Conservation (phyloP, 2,888 invertebrate species). For the Ophioninae sp. region DNA sequence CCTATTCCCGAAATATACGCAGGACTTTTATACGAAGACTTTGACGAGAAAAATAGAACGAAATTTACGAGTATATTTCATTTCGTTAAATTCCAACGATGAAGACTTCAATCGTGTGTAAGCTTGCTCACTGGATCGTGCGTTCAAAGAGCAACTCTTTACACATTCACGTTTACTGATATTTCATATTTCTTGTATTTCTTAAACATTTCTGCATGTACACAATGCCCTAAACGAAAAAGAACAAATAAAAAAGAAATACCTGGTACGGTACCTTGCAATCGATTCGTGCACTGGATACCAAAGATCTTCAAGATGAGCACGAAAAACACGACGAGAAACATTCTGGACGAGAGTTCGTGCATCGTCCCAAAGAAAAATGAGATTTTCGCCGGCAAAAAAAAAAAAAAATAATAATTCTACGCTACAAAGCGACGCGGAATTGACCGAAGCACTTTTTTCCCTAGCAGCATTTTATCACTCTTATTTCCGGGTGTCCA, state of each 20-base stretch:
- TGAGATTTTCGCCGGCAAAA: background rate
- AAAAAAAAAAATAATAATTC: conserved; percentile 22
- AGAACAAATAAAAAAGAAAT: conserved; percentile 55
- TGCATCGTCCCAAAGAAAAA: background rate
- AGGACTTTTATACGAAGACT: too few relatives aligned
- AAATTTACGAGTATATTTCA: too few relatives aligned
- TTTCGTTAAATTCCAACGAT: too few relatives aligned
- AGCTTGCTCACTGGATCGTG: too few relatives aligned
- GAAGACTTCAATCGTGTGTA: too few relatives aligned
- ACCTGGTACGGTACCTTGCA: conserved; percentile 69
- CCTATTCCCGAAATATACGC: too few relatives aligned
- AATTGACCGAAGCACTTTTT: conserved; percentile 24
- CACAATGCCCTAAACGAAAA: background rate
- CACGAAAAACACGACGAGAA: conserved; percentile 60
- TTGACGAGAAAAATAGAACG: too few relatives aligned
- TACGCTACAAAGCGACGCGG: conserved; percentile 9
- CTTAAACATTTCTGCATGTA: too few relatives aligned
- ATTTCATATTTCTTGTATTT: too few relatives aligned
- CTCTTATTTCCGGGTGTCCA: background rate
- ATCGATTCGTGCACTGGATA: conserved; percentile 63
- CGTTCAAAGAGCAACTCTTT: too few relatives aligned
- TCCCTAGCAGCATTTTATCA: conserved; percentile 11
- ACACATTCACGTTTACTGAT: too few relatives aligned
- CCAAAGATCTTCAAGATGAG: conserved; percentile 59
- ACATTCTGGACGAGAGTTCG: conserved; percentile 57